Percentiles rank a stretch among this genome's conserved stretches.
Evolutionary conservation across 1,140 invertebrate genomes (phyloP).

Genomic region (Megalonaias nervosa): DNA sequence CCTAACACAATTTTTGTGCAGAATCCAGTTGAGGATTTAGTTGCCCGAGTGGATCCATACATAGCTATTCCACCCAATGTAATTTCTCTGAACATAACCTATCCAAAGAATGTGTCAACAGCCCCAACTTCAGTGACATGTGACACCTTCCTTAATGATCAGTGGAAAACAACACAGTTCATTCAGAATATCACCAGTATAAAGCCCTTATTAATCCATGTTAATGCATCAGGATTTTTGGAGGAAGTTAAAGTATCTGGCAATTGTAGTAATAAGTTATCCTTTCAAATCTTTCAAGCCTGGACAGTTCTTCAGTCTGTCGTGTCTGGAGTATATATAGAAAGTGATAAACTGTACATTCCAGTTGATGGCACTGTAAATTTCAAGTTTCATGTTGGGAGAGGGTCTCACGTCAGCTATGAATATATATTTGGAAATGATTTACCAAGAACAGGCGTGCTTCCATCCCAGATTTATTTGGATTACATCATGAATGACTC

Average conservation of each 20-base stretch:
- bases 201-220: slow-evolving; percentile 5
- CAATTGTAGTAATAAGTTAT: slow-evolving; percentile 43
- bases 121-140: slow-evolving; percentile 42
- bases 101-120: background rate
- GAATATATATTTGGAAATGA: slow-evolving; percentile 22
- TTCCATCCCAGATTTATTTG: slow-evolving; percentile 4
- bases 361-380: slow-evolving; percentile 26
- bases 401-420: slow-evolving; percentile 39
- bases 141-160: background rate
- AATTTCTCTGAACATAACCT: slow-evolving; percentile 12
- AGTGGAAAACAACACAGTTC: background rate
- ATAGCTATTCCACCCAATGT: slow-evolving; percentile 23
- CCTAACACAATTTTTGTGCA: slow-evolving; percentile 20
- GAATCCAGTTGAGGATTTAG: slow-evolving; percentile 33
- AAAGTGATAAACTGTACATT: slow-evolving; percentile 21
- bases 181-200: slow-evolving; percentile 4
- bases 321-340: slow-evolving; percentile 16
- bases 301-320: slow-evolving; percentile 32
- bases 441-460: slow-evolving; percentile 6
- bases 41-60: slow-evolving; percentile 9
- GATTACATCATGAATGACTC: slow-evolving; percentile 16
- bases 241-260: slow-evolving; percentile 28
- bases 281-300: slow-evolving; percentile 29
- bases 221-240: slow-evolving; percentile 1
- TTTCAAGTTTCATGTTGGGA: slow-evolving; percentile 22